Percentiles rank a stretch among this genome's conserved stretches.
Conservation (phyloP, 2,888 invertebrate genomes). For the Agapostemon virescens region DNA sequence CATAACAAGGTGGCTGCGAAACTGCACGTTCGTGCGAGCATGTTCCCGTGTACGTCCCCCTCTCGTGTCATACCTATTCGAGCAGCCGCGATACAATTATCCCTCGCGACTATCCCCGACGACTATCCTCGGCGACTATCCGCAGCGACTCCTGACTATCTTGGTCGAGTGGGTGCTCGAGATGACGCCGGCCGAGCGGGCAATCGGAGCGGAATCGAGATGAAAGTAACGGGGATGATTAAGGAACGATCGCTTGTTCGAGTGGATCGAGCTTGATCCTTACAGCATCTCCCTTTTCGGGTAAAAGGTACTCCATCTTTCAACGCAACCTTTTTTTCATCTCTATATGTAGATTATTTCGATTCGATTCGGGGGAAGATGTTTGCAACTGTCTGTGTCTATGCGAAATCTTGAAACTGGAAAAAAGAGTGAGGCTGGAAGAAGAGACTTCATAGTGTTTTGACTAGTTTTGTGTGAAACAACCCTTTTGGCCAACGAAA, state of each 20-base stretch:
- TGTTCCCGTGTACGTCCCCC: conserved; percentile 24
- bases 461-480: too few species aligned
- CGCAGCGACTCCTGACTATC: conserved; percentile 28
- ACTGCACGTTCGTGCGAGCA: conserved; percentile 40
- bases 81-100: conserved; percentile 59
- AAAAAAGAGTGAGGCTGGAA: too few species aligned
- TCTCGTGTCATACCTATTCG: conserved; percentile 35
- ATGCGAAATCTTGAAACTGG: too few species aligned
- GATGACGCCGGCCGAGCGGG: conserved; percentile 32
- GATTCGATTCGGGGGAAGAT: not conserved
- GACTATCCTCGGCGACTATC: conserved; percentile 36
- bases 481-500: too few species aligned
- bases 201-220: conserved; percentile 39
- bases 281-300: not conserved
- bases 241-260: conserved; percentile 25
- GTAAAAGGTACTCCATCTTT: not conserved
- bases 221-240: conserved; percentile 38
- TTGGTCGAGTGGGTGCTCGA: conserved; percentile 46
- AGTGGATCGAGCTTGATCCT: not conserved
- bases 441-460: too few species aligned
- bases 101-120: conserved; percentile 9
- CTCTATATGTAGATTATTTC: not conserved
- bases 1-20: conserved; percentile 73
- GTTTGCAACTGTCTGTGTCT: too few species aligned
- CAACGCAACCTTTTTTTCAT: not conserved